Evolutionary conservation across 2,797 vertebrate genomes (phyloP).

Genomic region (Holocentrus rufus): DNA sequence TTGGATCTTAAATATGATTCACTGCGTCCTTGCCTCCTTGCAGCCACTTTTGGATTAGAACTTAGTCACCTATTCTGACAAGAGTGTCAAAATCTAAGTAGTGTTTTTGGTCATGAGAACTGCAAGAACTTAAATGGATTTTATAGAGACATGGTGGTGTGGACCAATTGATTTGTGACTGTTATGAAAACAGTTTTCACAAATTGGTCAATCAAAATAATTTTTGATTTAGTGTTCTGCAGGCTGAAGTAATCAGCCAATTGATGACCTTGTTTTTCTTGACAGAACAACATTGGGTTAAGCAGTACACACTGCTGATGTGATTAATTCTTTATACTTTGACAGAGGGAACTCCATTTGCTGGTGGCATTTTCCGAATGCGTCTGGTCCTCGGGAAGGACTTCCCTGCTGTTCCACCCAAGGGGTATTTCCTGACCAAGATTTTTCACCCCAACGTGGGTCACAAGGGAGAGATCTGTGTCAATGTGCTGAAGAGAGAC

Average conservation of each 20-base stretch:
- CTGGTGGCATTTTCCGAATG: constrained; percentile 93
- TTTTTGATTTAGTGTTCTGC: constrained; percentile 14
- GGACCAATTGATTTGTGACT: too few species aligned
- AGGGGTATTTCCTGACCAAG: constrained; percentile 95
- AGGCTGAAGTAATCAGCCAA: not conserved
- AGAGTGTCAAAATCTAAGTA: too few species aligned
- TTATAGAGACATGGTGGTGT: not conserved
- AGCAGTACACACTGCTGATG: constrained; percentile 52
- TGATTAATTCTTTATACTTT: constrained; percentile 72
- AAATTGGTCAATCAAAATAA: not conserved
- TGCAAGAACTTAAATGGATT: too few species aligned
- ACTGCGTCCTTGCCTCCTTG: too few species aligned
- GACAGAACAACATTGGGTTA: constrained; percentile 34
- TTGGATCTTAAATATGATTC: too few species aligned
- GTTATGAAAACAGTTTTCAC: too few species aligned
- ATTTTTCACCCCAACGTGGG: constrained; percentile 97
- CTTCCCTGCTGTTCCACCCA: constrained; percentile 92
- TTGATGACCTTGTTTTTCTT: constrained; percentile 35
- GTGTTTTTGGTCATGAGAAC: too few species aligned
- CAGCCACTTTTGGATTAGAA: too few species aligned
- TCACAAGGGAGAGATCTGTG: constrained; percentile 94
- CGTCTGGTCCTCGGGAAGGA: constrained; percentile 94
- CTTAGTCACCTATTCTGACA: too few species aligned
- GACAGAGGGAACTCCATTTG: constrained; percentile 93
- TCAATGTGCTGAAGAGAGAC: constrained; percentile 94